Base-by-base conservation (phyloP, 1,140 invertebrate species). In the Zeugodacus cucurbitae region DNA sequence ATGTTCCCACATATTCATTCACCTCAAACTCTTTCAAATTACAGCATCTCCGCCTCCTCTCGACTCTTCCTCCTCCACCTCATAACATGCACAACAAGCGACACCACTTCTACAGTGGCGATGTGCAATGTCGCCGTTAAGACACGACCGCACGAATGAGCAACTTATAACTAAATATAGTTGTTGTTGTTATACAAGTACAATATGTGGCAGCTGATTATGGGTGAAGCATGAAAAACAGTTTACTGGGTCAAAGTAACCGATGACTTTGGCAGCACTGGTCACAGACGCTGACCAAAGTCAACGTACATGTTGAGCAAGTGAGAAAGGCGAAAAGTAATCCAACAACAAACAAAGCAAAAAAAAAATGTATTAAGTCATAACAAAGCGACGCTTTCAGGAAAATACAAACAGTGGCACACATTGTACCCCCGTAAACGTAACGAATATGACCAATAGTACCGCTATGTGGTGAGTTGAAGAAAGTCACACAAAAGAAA, bases 191-290 rank as follows among this genome's bases (percentile, higher is more conserved):
- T 70, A 32, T 14, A 48, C 44, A 48, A 48, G 14, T 14, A 17
- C 37, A 74, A n/a, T 17, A 41, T 74, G 32, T 32, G 14, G 32
- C 37, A 74, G 34, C 67, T 74, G 67, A 20, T 74, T 22, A 34
- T 41, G 74, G 41, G 74, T n/a, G 41, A 44, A 44, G 41, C 44
- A 82, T 54, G 74, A 82, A 82, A 82, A 82, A 6, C 74, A 48
- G 74, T 48, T 82, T 82, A 82, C 74, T 82, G 74, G 74, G 74
- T 82, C 74, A 82, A 22, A 82, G 58, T 62, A 29, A 54, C 2
- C n/a, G 7, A 20, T 8, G 26, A 29, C 74, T 82, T 82, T 44
- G 74, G 41, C 74, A 54, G 74, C 74, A 82, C 74, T 48, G 74
- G 74, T n/a, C 11, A 54, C 37, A 48, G 7, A 8, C 3, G 22